Percentiles rank a stretch among this genome's conserved stretches.
Evolutionary conservation across 92 coral and sea anemone species (phyloP).

Genomic region (Porites cylindrica): DNA sequence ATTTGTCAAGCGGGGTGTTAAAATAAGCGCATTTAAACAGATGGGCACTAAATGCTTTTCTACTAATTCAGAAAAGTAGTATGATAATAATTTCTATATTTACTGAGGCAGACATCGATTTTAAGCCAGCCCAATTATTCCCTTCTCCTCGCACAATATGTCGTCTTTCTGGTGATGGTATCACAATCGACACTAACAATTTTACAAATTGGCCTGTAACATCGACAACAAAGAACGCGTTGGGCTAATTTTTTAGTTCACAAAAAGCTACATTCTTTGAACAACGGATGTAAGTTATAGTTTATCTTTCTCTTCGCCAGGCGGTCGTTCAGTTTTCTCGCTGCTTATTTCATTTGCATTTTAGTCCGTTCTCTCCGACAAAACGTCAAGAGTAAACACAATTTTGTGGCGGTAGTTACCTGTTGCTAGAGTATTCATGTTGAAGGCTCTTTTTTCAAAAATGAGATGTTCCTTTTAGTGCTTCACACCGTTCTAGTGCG

Average conservation of each 20-base stretch:
- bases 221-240: not conserved
- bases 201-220: not conserved
- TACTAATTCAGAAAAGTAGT: not conserved
- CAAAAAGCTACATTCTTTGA: not conserved
- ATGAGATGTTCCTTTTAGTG: not conserved
- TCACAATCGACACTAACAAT: not conserved
- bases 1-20: not conserved
- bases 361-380: not conserved
- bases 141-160: not conserved
- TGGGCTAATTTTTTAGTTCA: not conserved
- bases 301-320: constrained; percentile 25
- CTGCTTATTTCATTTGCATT: constrained; percentile 11
- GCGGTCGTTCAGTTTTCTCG: constrained; percentile 19
- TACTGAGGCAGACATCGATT: not conserved
- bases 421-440: not conserved
- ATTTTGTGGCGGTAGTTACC: not conserved
- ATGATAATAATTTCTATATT: not conserved
- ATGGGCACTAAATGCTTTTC: not conserved
- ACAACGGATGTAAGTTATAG: not conserved
- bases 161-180: not conserved
- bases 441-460: not conserved
- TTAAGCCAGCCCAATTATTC: not conserved
- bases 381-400: not conserved
- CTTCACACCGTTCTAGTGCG: not conserved
- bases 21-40: not conserved